A percentile compares a stretch with the other conserved stretches of the same genome.
Conservation (phyloP, 2,888 invertebrate genomes). For the Petrophora chlorosata region DNA sequence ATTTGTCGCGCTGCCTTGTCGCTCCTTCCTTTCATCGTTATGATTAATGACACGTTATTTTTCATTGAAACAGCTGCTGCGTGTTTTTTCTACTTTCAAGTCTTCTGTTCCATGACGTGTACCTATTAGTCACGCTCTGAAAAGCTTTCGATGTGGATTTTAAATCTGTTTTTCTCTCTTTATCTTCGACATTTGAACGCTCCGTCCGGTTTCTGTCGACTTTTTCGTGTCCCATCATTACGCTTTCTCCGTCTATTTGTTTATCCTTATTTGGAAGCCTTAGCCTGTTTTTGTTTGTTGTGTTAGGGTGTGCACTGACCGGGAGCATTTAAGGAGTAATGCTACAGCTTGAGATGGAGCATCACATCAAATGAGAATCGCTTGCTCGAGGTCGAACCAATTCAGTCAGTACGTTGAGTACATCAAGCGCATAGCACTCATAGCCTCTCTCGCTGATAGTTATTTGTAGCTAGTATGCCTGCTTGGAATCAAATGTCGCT, state of each 20-base stretch:
- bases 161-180: constrained; percentile 56
- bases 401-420: too few species aligned
- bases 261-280: constrained; percentile 35
- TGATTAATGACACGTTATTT: constrained; percentile 80
- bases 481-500: too few species aligned
- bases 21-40: constrained; percentile 73
- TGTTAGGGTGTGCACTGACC: background rate
- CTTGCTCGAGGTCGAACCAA: too few species aligned
- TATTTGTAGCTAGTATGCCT: too few species aligned
- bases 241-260: constrained; percentile 37
- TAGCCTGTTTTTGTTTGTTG: constrained; percentile 18
- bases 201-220: constrained; percentile 44
- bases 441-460: too few species aligned
- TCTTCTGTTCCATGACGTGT: constrained; percentile 72
- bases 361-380: too few species aligned
- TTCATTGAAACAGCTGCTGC: constrained; percentile 78
- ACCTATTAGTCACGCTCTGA: constrained; percentile 75
- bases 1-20: constrained; percentile 73
- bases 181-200: constrained; percentile 50
- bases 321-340: too few species aligned
- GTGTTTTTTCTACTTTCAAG: constrained; percentile 75
- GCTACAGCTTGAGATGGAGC: too few species aligned
- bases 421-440: too few species aligned
- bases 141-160: constrained; percentile 67
- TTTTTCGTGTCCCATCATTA: constrained; percentile 44